Conservation (phyloP, 2,888 invertebrate genomes). For the Cephonodes hylas region DNA sequence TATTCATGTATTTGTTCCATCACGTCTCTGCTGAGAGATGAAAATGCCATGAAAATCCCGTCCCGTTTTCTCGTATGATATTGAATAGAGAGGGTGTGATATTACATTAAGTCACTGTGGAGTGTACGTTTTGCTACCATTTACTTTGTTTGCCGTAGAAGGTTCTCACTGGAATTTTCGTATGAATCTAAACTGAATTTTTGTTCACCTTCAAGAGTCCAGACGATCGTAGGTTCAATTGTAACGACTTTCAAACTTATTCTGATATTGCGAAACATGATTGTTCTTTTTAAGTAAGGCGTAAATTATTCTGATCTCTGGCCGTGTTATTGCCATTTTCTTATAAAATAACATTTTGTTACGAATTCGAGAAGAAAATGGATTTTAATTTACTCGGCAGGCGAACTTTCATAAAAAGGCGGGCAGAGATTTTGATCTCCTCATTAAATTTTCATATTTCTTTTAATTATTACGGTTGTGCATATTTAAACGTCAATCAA, state of each 20-base stretch:
- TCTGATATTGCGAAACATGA: constrained; percentile 36
- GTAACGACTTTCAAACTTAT: constrained; percentile 58
- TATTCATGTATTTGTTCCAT: constrained; percentile 78
- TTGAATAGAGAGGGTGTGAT: constrained; percentile 55
- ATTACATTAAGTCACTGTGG: constrained; percentile 69
- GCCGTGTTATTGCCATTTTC: background rate
- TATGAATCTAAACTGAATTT: constrained; percentile 56
- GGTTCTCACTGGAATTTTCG: constrained; percentile 56
- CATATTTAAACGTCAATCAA: background rate
- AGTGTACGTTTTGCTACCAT: constrained; percentile 60
- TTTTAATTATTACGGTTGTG: background rate
- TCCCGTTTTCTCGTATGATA: constrained; percentile 58
- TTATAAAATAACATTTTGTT: background rate
- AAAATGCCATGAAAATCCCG: constrained; percentile 73
- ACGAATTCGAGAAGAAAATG: background rate
- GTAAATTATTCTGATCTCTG: constrained; percentile 17
- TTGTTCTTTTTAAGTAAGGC: constrained; percentile 30
- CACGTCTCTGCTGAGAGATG: constrained; percentile 74
- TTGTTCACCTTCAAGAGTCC: constrained; percentile 67
- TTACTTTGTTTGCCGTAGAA: constrained; percentile 62
- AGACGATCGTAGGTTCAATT: constrained; percentile 57
- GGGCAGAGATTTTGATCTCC: background rate
- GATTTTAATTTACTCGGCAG: background rate
- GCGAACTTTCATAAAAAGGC: background rate
- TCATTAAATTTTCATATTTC: background rate